phyloP scores from a whole-genome alignment of 1,140 invertebrate genomes.

The Hirudo medicinalis region DNA sequence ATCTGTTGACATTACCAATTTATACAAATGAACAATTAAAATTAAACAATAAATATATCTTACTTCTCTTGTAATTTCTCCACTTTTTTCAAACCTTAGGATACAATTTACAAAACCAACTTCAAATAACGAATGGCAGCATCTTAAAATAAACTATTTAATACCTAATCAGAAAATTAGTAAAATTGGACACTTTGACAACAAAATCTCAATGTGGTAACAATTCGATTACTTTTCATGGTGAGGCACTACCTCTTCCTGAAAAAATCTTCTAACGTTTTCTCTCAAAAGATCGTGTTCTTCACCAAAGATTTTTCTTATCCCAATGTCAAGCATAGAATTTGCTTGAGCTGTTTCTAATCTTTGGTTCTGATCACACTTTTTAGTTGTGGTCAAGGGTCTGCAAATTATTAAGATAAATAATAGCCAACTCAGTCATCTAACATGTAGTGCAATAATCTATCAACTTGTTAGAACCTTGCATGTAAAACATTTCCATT shows the following conservation, averaged over 20 bases:
- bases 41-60: not conserved
- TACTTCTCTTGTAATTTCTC: slow-evolving; percentile 38
- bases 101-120: slow-evolving; percentile 17
- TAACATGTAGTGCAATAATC: no score
- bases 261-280: slow-evolving; percentile 40
- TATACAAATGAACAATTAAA: not conserved
- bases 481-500: no score
- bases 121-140: slow-evolving; percentile 3
- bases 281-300: slow-evolving; percentile 44
- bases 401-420: not conserved
- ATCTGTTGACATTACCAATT: not conserved
- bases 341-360: slow-evolving; percentile 32
- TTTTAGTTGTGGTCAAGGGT: not conserved
- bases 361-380: slow-evolving; percentile 15
- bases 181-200: not conserved
- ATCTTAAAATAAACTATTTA: not conserved
- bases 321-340: slow-evolving; percentile 42
- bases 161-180: not conserved
- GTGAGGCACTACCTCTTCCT: slow-evolving; percentile 42
- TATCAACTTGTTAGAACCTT: no score
- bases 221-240: slow-evolving; percentile 34
- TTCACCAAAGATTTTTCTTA: slow-evolving; percentile 39
- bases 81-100: slow-evolving; percentile 42
- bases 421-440: not conserved
- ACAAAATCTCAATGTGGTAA: not conserved